These are phyloP conservation scores for Norana najaformis DNA, from an alignment of 2,888 invertebrate genomes.

Conservation along the genomic window DNA sequence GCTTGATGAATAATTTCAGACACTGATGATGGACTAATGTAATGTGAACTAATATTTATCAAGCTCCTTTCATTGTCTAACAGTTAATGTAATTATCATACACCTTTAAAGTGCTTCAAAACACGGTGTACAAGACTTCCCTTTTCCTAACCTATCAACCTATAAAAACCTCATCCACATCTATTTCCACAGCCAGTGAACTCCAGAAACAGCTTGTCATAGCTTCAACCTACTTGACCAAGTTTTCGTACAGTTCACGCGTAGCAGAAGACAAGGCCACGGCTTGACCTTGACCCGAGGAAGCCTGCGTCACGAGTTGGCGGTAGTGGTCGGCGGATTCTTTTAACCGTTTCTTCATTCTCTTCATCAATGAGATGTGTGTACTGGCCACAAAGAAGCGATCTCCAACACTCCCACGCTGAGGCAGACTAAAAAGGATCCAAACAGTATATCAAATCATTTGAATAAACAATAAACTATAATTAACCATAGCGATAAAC, in stretches of 20 bases:
- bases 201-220: background rate
- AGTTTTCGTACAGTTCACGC: background rate
- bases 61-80: too few species aligned
- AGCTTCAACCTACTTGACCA: constrained; percentile 1
- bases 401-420: constrained; percentile 72
- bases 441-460: background rate
- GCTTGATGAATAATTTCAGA: too few species aligned
- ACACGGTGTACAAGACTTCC: background rate
- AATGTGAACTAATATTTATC: too few species aligned
- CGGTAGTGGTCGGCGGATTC: constrained; percentile 67
- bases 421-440: constrained; percentile 62
- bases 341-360: constrained; percentile 72
- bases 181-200: background rate
- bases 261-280: background rate
- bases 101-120: too few species aligned
- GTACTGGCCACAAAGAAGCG: constrained; percentile 76
- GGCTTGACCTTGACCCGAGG: background rate
- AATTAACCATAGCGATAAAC: background rate
- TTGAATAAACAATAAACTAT: background rate
- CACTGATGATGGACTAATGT: too few species aligned
- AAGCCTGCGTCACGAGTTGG: background rate
- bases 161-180: background rate
- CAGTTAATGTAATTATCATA: too few species aligned
- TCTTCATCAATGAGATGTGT: constrained; percentile 71
- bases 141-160: background rate